Evolutionary conservation across 2,888 invertebrate genomes (phyloP).

Genomic region (Lasioglossum morio): DNA sequence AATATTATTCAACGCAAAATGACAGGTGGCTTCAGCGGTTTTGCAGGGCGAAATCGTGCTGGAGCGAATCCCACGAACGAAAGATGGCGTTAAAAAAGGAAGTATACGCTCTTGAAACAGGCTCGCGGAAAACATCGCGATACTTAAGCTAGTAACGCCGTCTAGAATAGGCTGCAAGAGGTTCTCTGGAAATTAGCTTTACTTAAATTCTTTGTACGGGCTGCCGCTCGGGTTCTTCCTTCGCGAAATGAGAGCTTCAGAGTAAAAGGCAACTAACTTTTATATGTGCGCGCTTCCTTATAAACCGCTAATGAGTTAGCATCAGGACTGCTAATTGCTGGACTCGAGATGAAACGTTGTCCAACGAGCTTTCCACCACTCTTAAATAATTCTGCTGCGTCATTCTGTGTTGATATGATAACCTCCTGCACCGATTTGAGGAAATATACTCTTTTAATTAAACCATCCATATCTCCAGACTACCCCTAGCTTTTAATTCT

Average conservation of each 20-base stretch:
- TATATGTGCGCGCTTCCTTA: conserved; percentile 62
- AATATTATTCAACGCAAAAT: neutral
- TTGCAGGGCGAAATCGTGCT: neutral
- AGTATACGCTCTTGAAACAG: conserved; percentile 17
- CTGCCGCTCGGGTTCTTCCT: conserved; percentile 35
- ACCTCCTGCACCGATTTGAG: neutral
- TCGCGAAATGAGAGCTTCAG: conserved; percentile 39
- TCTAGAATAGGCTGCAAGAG: conserved; percentile 58
- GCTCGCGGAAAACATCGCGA: conserved; percentile 26
- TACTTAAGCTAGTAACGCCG: conserved; percentile 59
- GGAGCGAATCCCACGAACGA: neutral
- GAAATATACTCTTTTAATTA: neutral
- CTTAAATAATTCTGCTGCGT: conserved; percentile 22
- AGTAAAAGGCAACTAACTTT: conserved; percentile 64
- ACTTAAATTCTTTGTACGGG: conserved; percentile 69
- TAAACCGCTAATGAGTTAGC: conserved; percentile 70
- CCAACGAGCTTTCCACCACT: conserved; percentile 16
- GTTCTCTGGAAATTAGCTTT: conserved; percentile 71
- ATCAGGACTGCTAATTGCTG: conserved; percentile 65
- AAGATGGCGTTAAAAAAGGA: neutral
- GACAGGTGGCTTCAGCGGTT: neutral
- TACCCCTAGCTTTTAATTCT: neutral
- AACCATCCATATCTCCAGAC: neutral
- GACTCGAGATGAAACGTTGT: conserved; percentile 49
- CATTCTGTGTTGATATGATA: neutral